Evolutionary conservation across 2,113 vertebrate genomes (phyloP), one percentile per base, ranked within the genome.

Genomic region (Mungos mungo): DNA sequence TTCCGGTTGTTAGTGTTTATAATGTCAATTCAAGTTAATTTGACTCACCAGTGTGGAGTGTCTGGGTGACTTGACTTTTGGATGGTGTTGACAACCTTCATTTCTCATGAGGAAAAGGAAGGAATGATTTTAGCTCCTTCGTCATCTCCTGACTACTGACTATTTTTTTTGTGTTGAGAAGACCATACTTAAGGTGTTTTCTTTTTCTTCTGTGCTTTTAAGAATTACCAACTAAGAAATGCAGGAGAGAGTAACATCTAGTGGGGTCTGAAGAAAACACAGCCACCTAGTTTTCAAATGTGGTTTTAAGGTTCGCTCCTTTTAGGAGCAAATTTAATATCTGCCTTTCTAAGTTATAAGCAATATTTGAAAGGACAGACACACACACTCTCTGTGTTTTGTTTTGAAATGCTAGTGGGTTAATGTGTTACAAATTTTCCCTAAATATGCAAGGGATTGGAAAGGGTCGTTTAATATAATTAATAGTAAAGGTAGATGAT

Each of bases 351-450:
- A 65, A 93, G 77, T 83, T 47, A 14, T 60, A 90, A 74, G 12
- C 47, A 81, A 60, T 76, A 96, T 35, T 96, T 82, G 50, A 90
- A 91, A 97, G 41, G 13, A 81, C 57, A 74, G 23, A 57, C 63
- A 38, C 18, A 57, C 63, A 38, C 18, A 7, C 23, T 6, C 23
- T 95, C 1, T 54, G 27, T 94, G 79, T 74, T 96, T 94, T 94
- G 57, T 60, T 85, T 93, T 92, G 68, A 33, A 50, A 71, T 77
- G 35, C 16, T 76, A 57, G 4, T 89, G 92, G 92, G 27, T 96
- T 93, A 92, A 41, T 65, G 6, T 89, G 21, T 77, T 90, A 71
- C 60, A 90, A 41, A 86, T 90, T 82, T 45, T 57, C 68, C 31
- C 31, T 38, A 87, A 90, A 90, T 90, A 60, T 18, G 23, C 16